phyloP scores from a whole-genome alignment of 1,140 invertebrate genomes.

The Brachionus rubens region DNA sequence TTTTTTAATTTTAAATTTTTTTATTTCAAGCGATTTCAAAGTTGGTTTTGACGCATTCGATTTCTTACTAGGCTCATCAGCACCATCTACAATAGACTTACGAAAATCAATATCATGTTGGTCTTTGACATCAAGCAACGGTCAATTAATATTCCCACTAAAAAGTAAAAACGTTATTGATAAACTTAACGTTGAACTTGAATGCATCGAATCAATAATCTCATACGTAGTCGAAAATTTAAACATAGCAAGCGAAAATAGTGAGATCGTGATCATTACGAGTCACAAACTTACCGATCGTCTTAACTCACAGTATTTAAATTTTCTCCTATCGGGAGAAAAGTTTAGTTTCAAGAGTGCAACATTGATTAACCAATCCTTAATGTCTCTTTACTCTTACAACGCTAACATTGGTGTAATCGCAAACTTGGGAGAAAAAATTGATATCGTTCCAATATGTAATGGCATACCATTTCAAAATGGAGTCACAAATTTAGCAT shows the following conservation, averaged over 20 bases:
- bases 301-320: constrained; percentile 11
- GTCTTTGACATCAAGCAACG: constrained; percentile 22
- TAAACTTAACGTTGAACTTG: constrained; percentile 7
- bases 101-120: constrained; percentile 26
- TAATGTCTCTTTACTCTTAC: constrained; percentile 67
- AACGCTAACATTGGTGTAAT: constrained; percentile 67
- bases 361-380: constrained; percentile 65
- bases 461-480: constrained; percentile 66
- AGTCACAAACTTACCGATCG: constrained; percentile 32
- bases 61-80: constrained; percentile 23
- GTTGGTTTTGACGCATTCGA: constrained; percentile 31
- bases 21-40: neutral
- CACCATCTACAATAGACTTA: constrained; percentile 15
- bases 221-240: constrained; percentile 17
- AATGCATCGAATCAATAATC: constrained; percentile 1
- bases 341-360: constrained; percentile 61
- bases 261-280: neutral
- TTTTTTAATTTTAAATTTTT: neutral
- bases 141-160: constrained; percentile 36
- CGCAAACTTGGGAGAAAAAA: constrained; percentile 67
- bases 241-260: neutral
- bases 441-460: constrained; percentile 67
- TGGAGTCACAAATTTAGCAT: constrained; percentile 62
- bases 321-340: constrained; percentile 48
- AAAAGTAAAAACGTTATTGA: constrained; percentile 15